A percentile compares a stretch with the other conserved stretches of the same genome.
phyloP scores from a whole-genome alignment of 2,113 vertebrate species.

The Glaucidium brasilianum region DNA sequence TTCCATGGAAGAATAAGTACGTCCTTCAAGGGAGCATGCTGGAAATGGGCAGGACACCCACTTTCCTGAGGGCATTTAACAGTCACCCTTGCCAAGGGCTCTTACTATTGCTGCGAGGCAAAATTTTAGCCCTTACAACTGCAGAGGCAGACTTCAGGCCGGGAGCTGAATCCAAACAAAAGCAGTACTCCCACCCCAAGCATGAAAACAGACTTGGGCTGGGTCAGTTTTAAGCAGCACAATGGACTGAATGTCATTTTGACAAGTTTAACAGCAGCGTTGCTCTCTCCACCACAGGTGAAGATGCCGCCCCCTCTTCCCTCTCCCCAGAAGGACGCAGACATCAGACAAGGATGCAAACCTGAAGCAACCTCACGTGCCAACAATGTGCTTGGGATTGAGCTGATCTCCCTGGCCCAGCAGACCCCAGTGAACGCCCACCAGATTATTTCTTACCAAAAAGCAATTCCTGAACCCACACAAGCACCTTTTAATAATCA shows the following conservation, averaged over 20 bases:
- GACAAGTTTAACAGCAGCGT: background rate
- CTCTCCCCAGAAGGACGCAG: background rate
- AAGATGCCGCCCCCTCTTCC: accelerated
- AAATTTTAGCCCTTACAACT: background rate
- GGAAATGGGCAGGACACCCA: accelerated
- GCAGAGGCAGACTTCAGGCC: background rate
- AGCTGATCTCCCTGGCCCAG: background rate
- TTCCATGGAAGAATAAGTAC: background rate
- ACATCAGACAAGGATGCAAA: background rate
- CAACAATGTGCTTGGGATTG: accelerated
- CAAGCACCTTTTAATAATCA: background rate
- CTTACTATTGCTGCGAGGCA: accelerated
- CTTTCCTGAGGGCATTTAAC: background rate
- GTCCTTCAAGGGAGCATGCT: background rate
- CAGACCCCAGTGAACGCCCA: background rate
- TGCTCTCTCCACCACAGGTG: background rate
- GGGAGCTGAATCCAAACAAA: background rate
- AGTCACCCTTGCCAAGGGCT: background rate
- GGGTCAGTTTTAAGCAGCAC: background rate
- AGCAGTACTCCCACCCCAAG: background rate
- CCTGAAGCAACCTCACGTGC: accelerated
- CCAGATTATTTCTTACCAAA: background rate
- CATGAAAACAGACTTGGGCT: accelerated
- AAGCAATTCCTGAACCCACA: background rate
- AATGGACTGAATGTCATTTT: accelerated